Evolutionary conservation across 92 coral and sea anemone genomes (phyloP), one percentile per base, ranked within the genome.

Genomic region (Palythoa grandiflora): DNA sequence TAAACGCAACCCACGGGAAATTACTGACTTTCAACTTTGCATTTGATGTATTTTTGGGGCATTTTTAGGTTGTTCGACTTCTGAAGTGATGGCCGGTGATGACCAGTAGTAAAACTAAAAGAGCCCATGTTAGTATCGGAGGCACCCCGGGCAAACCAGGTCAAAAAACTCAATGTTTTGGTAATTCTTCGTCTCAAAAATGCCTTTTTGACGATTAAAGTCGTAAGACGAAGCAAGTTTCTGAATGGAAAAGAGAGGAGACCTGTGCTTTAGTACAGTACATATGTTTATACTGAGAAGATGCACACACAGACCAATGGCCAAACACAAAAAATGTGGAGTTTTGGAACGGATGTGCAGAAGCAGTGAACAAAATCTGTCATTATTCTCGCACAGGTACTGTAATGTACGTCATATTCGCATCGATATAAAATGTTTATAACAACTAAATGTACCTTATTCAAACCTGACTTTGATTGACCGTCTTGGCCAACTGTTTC

Each of bases 271-370:
- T 20, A 38, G 80, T 76, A 48, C 39, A 76, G 44, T 76, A 48
- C 13, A 76, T 76, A 3, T 76, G 80, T 38, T 9, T 50, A 3
- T 76, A 6, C 28, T 76, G 80, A 38, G 16, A 51, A 48, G 80
- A 76, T 76, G 80, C 80, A 15, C 80, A 76, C 80, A 76, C 63
- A 3, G 60, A 76, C 80, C 80, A 76, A 16, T 76, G 80, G 80
- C 80, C 80, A 2, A 51, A 76, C 57, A 76, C 80, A n/a, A 47
- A 28, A 28, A 28, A 28, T 28, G 28, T 28, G 28, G 28, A 28
- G 28, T 28, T 28, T 28, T 28, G 28, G 28, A 28, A 28, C 28
- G 28, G 28, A 28, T 28, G 28, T 28, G 28, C 28, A 28, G 28
- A 0, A 28, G 28, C 28, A 28, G 28, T 28, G 28, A 28, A 28